Evolutionary conservation across 2,797 vertebrate species (phyloP), one percentile per base, ranked within the genome.

Genomic region (Microchirus variegatus): DNA sequence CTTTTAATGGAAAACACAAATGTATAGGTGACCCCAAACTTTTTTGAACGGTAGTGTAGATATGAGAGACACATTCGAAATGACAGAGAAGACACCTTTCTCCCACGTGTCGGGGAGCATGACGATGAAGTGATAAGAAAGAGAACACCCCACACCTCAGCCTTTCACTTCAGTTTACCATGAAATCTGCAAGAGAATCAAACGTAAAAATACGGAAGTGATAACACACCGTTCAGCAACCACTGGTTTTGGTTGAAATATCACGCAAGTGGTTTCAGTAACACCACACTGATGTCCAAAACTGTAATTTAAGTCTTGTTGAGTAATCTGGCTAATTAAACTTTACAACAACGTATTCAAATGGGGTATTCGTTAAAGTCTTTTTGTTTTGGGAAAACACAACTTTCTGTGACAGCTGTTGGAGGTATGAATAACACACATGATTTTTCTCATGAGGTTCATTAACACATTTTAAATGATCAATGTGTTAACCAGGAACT

Each of bases 41-140:
- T n/a, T n/a, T n/a, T n/a, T n/a, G n/a, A n/a, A n/a, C n/a, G n/a
- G n/a, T n/a, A n/a, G n/a, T n/a, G n/a, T n/a, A n/a, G n/a, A n/a
- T n/a, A n/a, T n/a, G n/a, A n/a, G n/a, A n/a, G n/a, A n/a, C n/a
- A n/a, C n/a, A n/a, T n/a, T n/a, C n/a, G n/a, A n/a, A n/a, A n/a
- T 44, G 10, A 40, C 44, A 47, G 18, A 37, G 37, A 37, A 15
- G 31, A 42, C 1, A 1, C 10, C 51, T 18, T 35, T 19, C 62
- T 73, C 70, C 70, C 72, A n/a, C 74, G 49, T 31, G 63, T 65
- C 49, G 66, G 4, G 22, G 6, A 60, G 15, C 2, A 35, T 1
- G 9, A 59, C 14, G 1, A 61, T 41, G 36, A 62, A 54, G 37
- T 4, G 5, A 46, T 38, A 17, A 43, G 16, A 15, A 42, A 42